A percentile compares a stretch with the other conserved stretches of the same genome.
These are phyloP conservation scores for Oophaga pumilio DNA, from an alignment of 2,113 vertebrate species.

Conservation along the genomic window DNA sequence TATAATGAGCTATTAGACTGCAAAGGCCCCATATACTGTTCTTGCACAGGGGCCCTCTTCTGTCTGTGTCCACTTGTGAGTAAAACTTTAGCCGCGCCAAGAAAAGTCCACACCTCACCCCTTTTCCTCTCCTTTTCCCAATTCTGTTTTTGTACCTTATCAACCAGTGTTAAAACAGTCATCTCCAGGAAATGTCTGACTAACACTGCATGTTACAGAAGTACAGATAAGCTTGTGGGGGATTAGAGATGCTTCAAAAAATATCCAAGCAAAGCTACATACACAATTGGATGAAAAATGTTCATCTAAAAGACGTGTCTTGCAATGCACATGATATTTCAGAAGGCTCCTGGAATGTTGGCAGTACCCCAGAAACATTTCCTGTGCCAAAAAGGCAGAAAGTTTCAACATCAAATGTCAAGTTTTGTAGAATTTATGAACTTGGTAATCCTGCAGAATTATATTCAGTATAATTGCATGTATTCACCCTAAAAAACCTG, in stretches of 20 bases:
- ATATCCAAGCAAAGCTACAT: constrained; percentile 1
- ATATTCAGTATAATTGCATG: background rate
- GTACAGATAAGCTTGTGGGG: constrained; percentile 19
- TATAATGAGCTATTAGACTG: no score
- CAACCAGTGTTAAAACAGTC: constrained; percentile 32
- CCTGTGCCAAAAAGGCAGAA: constrained; percentile 33
- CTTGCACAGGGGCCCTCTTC: no score
- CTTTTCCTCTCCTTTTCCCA: constrained; percentile 10
- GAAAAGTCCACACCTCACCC: background rate
- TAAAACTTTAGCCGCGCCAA: background rate
- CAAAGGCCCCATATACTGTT: no score
- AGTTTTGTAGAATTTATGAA: constrained; percentile 1
- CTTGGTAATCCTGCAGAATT: constrained; percentile 7
- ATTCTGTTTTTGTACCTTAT: constrained; percentile 20
- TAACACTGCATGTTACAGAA: constrained; percentile 39
- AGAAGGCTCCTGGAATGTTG: constrained; percentile 48
- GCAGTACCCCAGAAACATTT: constrained; percentile 20
- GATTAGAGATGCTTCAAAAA: constrained; percentile 8
- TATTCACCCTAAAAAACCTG: background rate
- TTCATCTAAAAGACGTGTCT: background rate
- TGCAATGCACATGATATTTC: constrained; percentile 40
- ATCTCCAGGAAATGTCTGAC: constrained; percentile 46
- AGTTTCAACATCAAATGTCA: constrained; percentile 44
- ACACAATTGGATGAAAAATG: constrained; percentile 29
- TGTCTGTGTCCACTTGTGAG: no score